A percentile compares a stretch with the other conserved stretches of the same genome.
phyloP scores from a whole-genome alignment of 2,113 vertebrate species.

The Scopus umbretta region DNA sequence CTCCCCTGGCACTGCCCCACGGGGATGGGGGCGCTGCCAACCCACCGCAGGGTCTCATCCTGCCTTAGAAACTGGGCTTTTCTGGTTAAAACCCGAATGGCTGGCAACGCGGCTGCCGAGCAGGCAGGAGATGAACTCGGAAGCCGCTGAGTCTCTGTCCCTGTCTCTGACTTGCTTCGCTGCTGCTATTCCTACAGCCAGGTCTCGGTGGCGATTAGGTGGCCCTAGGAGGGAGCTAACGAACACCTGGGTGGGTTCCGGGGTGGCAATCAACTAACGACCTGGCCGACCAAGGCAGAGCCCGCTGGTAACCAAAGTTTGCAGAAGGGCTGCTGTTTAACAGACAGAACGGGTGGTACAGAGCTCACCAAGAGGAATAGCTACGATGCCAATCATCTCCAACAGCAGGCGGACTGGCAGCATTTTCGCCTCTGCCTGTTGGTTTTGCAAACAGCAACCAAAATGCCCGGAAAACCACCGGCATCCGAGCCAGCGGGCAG shows the following conservation, averaged over 20 bases:
- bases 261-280: not conserved
- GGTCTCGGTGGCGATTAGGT: no score
- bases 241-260: not conserved
- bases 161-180: not conserved
- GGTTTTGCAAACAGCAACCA: not conserved
- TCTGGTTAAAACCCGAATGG: not conserved
- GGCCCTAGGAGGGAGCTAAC: not conserved
- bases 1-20: rapidly evolving
- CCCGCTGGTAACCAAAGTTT: no score
- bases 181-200: not conserved
- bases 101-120: not conserved
- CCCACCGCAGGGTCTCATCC: not conserved
- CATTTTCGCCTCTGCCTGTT: not conserved
- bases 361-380: not conserved
- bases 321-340: not conserved
- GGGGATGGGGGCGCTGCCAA: not conserved
- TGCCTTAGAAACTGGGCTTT: not conserved
- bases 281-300: not conserved
- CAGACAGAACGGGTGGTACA: rapidly evolving
- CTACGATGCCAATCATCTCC: rapidly evolving
- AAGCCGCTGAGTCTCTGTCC: no score
- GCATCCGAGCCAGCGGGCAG: no score
- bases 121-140: not conserved
- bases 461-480: not conserved
- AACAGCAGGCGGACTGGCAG: rapidly evolving